Conservation (phyloP, 2,888 invertebrate species). For the Euphydryas editha region DNA sequence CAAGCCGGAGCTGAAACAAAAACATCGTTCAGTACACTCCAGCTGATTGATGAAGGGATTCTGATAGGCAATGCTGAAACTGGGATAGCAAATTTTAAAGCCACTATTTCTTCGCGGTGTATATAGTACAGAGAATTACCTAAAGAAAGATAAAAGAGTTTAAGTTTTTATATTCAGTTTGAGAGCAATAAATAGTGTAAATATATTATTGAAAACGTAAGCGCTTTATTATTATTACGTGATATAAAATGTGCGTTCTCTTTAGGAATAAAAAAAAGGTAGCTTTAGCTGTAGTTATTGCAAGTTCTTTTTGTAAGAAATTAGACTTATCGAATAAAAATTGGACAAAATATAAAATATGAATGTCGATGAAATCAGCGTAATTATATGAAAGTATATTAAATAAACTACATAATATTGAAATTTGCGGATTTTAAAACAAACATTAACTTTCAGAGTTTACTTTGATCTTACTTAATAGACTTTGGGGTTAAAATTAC, state of each 20-base stretch:
- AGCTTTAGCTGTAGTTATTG: no score
- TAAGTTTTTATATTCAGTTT: neutral
- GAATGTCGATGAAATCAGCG: no score
- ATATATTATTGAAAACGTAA: neutral
- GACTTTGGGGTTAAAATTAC: neutral
- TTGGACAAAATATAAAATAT: no score
- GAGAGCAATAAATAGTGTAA: neutral
- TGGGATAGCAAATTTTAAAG: constrained; percentile 5
- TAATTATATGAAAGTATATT: neutral
- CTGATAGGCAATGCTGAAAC: constrained; percentile 12
- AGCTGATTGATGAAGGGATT: constrained; percentile 23
- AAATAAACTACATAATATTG: neutral
- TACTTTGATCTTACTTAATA: constrained; percentile 1
- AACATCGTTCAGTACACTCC: constrained; percentile 37
- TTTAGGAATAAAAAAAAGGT: no score
- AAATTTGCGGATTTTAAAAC: neutral
- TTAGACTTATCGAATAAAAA: no score
- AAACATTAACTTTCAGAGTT: neutral
- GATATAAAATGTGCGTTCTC: no score
- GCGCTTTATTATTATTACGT: no score
- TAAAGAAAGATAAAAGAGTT: neutral
- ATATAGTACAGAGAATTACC: neutral
- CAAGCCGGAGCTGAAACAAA: constrained; percentile 50
- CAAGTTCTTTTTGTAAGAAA: no score
- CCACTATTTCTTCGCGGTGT: neutral